These are phyloP conservation scores for Irena cyanogastra DNA, from an alignment of 2,113 vertebrate species.

Conservation along the genomic window DNA sequence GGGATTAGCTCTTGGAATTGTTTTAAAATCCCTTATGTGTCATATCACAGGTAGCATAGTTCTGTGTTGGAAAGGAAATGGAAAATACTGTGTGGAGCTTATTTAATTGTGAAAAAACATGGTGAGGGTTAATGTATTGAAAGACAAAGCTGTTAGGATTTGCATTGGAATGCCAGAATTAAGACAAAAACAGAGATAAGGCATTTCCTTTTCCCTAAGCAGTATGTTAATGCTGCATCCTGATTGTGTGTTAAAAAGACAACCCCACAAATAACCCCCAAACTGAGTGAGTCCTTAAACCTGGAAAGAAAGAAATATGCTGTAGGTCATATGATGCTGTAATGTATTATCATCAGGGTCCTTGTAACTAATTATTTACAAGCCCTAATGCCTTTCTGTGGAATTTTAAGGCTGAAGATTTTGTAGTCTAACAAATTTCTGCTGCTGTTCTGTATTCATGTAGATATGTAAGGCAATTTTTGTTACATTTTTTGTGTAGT, in stretches of 20 bases:
- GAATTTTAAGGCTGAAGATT: slow-evolving; percentile 17
- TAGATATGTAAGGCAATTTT: slow-evolving; percentile 44
- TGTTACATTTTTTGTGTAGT: slow-evolving; percentile 49
- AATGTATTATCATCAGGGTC: background rate
- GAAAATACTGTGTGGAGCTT: slow-evolving; percentile 27
- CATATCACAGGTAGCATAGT: slow-evolving; percentile 60
- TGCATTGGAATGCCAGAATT: slow-evolving; percentile 48
- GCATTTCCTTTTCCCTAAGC: background rate
- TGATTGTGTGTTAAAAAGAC: background rate
- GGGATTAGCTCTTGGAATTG: slow-evolving; percentile 78
- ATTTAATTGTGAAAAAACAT: slow-evolving; percentile 66
- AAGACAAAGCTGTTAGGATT: slow-evolving; percentile 48
- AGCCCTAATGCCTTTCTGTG: slow-evolving; percentile 38
- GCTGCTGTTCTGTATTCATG: slow-evolving; percentile 16
- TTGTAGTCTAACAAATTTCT: slow-evolving; percentile 37
- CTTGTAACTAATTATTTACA: slow-evolving; percentile 66
- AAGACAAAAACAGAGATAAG: slow-evolving; percentile 25
- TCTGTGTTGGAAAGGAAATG: slow-evolving; percentile 25
- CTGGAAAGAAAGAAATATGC: background rate
- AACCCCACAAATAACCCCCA: background rate
- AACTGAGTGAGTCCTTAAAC: background rate
- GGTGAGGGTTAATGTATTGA: slow-evolving; percentile 58
- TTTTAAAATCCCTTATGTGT: slow-evolving; percentile 77
- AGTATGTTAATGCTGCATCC: background rate
- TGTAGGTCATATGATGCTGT: background rate